Conservation (phyloP, 1,140 invertebrate species). For the Penaeus indicus region DNA sequence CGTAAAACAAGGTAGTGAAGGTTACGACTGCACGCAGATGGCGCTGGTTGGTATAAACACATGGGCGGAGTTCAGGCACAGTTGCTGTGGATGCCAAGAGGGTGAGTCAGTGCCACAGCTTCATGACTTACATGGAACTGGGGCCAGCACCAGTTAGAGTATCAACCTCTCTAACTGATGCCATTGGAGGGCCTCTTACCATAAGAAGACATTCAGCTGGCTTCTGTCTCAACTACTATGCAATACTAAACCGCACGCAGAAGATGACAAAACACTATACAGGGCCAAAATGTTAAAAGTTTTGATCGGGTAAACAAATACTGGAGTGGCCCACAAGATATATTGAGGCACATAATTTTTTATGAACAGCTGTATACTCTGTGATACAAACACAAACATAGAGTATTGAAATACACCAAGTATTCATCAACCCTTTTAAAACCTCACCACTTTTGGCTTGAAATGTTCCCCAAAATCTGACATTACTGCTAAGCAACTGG, state of each 20-base stretch:
- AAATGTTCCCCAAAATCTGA: no score
- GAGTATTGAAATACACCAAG: no score
- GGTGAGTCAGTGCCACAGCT: background rate
- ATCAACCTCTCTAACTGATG: no score
- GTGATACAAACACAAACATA: no score
- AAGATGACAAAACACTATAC: slow-evolving; percentile 27
- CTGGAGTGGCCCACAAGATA: background rate
- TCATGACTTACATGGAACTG: no score
- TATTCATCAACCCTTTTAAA: no score
- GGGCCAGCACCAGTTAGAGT: no score
- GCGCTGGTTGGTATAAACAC: slow-evolving; percentile 44
- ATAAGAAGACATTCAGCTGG: slow-evolving; percentile 27
- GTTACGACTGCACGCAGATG: slow-evolving; percentile 17
- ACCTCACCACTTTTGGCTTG: no score
- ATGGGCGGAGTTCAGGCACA: slow-evolving; percentile 49
- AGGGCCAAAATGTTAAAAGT: background rate
- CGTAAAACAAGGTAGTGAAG: slow-evolving; percentile 38
- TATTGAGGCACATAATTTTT: background rate
- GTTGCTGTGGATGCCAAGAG: slow-evolving; percentile 45
- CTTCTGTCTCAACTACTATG: slow-evolving; percentile 8
- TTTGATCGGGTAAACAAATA: slow-evolving; percentile 12
- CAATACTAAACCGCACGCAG: slow-evolving; percentile 40
- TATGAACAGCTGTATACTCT: no score
- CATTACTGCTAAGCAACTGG: no score
- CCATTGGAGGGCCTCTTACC: background rate